Evolutionary conservation across 2,888 invertebrate species (phyloP), one percentile per base, ranked within the genome.

Genomic region (Agrypnus murinus): DNA sequence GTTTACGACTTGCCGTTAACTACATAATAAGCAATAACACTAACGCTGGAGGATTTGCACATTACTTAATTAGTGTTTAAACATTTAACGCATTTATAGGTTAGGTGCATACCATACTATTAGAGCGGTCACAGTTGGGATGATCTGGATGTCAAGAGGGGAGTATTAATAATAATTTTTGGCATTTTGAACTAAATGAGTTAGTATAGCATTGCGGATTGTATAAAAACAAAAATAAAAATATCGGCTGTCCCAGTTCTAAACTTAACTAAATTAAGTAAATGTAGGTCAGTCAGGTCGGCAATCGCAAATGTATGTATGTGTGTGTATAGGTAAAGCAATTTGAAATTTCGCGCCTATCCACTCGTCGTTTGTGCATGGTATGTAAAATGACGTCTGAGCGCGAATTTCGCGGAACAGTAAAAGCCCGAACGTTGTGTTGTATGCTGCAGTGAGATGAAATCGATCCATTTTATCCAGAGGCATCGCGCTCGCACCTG

Each of bases 401-500:
- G 57, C 65, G 72, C 65, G 75, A 74, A 74, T 72, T 74, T 65
- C 63, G 72, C 65, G 72, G 72, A 72, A 72, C 69, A 71, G 74
- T 73, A 76, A 74, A 75, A 71, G 76, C 68, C 65, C 68, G 71
- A 73, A 74, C 74, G 74, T 69, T 72, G 76, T 70, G 76, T 70
- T 72, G 69, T 72, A 70, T 69, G 74, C 76, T 77, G 77, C 77
- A 77, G 75, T 58, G 78, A 77, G 78, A 77, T 77, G 77, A 78
- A 77, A 77, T 78, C 78, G 78, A 77, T 77, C 77, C 77, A 74
- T 77, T 77, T 77, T 77, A 77, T 77, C 76, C 75, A 72, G 75
- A 77, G 76, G 77, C 75, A 77, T 75, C 69, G 76, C 76, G 75
- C 76, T 78, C 78, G 77, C 78, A 80, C 77, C 80, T 80, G 78